Percentiles rank a stretch among this genome's conserved stretches.
phyloP scores from a whole-genome alignment of 2,113 vertebrate genomes.

The Spea bombifrons region DNA sequence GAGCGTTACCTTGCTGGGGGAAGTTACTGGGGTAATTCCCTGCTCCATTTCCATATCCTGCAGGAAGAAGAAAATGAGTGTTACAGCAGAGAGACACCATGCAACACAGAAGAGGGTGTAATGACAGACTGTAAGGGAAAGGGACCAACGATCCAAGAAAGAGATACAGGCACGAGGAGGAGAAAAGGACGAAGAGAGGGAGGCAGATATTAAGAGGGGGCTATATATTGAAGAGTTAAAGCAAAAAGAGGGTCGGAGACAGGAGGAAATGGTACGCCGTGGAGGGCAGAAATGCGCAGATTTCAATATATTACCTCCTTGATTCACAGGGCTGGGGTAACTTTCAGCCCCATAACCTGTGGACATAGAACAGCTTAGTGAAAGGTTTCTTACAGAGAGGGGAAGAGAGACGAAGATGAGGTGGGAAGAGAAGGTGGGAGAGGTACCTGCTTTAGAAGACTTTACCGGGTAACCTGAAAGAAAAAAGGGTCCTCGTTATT shows the following conservation, averaged over 20 bases:
- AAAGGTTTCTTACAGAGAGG: background rate
- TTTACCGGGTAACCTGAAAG: constrained; percentile 7
- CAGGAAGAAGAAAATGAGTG: background rate
- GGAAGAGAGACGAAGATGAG: background rate
- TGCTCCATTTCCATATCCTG: constrained; percentile 14
- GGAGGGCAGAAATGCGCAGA: too few relatives aligned
- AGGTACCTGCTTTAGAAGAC: background rate
- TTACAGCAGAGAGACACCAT: background rate
- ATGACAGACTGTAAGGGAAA: too few relatives aligned
- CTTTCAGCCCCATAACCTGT: background rate
- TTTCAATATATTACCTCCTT: background rate
- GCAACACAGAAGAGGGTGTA: too few relatives aligned
- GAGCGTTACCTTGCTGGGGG: constrained; percentile 11
- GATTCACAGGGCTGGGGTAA: background rate
- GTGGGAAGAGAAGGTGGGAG: background rate
- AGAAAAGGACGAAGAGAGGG: too few relatives aligned
- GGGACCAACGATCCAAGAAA: too few relatives aligned
- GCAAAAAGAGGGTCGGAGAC: too few relatives aligned
- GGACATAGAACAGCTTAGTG: background rate
- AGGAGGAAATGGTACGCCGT: too few relatives aligned
- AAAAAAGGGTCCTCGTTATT: too few relatives aligned
- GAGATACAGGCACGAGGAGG: too few relatives aligned
- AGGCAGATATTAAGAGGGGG: too few relatives aligned
- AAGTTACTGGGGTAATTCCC: constrained; percentile 6
- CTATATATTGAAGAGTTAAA: too few relatives aligned